phyloP scores from a whole-genome alignment of 1,140 invertebrate species.

The Cherax quadricarinatus region DNA sequence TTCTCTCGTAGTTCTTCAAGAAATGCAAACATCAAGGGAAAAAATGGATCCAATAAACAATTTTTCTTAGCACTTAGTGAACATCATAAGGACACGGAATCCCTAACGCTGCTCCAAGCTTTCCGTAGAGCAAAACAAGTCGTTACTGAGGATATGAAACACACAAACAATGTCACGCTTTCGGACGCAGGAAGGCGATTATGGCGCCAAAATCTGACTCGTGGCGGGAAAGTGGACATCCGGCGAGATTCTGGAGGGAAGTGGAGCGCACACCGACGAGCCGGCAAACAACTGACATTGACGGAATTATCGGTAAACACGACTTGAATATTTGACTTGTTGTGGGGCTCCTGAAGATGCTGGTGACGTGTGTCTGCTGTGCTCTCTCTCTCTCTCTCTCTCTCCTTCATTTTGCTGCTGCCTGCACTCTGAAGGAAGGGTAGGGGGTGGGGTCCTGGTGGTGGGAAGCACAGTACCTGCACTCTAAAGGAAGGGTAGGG shows the following conservation, averaged over 20 bases:
- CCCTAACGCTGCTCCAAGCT: no score
- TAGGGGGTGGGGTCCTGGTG: no score
- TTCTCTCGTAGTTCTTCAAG: not conserved
- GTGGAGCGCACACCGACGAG: constrained; percentile 20
- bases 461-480: no score
- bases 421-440: no score
- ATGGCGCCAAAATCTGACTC: constrained; percentile 58
- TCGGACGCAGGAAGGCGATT: constrained; percentile 42
- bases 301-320: constrained; percentile 43
- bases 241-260: constrained; percentile 34
- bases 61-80: no score
- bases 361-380: not conserved
- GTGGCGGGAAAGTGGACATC: constrained; percentile 56
- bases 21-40: no score
- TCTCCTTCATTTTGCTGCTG: not conserved
- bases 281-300: constrained; percentile 59
- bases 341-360: not conserved
- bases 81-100: no score
- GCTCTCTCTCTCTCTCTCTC: constrained; percentile 20
- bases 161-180: not conserved
- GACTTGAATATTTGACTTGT: constrained; percentile 66
- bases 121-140: no score
- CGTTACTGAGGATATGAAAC: not conserved
- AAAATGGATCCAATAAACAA: no score
- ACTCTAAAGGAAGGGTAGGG: no score